A percentile compares a stretch with the other conserved stretches of the same genome.
Evolutionary conservation across 2,797 vertebrate species (phyloP).

Genomic region (Cyprinodon diabolis): DNA sequence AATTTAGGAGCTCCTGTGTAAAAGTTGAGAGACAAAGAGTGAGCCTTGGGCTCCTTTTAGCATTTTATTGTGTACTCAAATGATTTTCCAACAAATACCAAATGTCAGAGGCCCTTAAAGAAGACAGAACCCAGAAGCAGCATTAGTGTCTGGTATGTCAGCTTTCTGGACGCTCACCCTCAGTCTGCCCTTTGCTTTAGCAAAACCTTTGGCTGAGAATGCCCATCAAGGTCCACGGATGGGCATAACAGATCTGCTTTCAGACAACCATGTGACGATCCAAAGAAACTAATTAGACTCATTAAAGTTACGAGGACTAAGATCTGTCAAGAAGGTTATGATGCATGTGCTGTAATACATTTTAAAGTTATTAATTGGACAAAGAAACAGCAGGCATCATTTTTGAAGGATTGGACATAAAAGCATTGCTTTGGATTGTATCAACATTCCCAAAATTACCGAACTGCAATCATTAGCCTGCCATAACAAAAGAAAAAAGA

Average conservation of each 20-base stretch:
- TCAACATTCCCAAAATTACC: background rate
- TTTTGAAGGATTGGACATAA: background rate
- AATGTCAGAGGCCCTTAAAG: constrained; percentile 61
- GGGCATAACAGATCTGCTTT: constrained; percentile 25
- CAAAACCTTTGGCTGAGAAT: constrained; percentile 34
- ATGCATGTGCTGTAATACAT: background rate
- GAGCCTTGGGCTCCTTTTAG: constrained; percentile 33
- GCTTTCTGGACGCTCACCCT: constrained; percentile 52
- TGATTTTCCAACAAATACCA: constrained; percentile 61
- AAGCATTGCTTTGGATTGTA: too few relatives aligned
- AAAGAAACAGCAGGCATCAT: background rate
- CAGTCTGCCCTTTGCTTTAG: constrained; percentile 54
- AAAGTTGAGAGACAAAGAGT: constrained; percentile 15
- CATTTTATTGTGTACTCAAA: constrained; percentile 49
- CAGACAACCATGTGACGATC: background rate
- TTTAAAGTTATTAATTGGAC: background rate
- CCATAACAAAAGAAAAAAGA: background rate
- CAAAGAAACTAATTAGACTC: background rate
- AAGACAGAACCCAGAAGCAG: constrained; percentile 65
- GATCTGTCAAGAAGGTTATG: background rate
- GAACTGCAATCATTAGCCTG: too few relatives aligned
- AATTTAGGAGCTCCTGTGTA: constrained; percentile 10
- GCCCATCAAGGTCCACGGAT: constrained; percentile 25
- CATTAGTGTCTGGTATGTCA: constrained; percentile 59
- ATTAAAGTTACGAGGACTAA: background rate